Base-by-base conservation (phyloP, 2,113 vertebrate genomes). In the Zosterops borbonicus region DNA sequence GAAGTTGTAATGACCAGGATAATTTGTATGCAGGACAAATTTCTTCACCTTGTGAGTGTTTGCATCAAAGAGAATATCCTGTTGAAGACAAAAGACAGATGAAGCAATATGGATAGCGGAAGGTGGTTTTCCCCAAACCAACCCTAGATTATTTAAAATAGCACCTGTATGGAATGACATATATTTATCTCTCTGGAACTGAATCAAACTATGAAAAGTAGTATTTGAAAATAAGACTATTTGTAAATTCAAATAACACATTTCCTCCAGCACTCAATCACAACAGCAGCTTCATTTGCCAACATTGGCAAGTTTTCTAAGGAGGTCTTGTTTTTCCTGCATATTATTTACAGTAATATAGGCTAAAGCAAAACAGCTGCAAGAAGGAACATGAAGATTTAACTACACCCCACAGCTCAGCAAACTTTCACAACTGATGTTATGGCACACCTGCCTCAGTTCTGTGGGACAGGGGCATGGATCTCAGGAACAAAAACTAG, bases 31-130 rank as follows among this genome's bases (percentile, higher is more conserved):
- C 68, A 99, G 98, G 93, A 99, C 99, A 98, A 99, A 99, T 97
- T 99, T 99, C 98, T 99, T 99, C 81, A 99, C 99, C 97, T 99
- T 98, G 97, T 99, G 99, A 95, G 98, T 99, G 80, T 99, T 99
- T 24, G 99, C 99, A 95, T 99, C 99, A 97, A 99, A 99, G 82
- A 99, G 98, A 98, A 99, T 99, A 86, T 99, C 99, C 99, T 99
- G 83, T 75, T 41, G 49, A 89, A 91, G 21, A 37, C 62, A 83
- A 90, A 9, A 84, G 29, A 64, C 23, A 67, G 11, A 47, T 65
- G 29, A 92, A 91, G 49, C 27, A n/a, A 56, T 27, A 1, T 44
- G 52, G 31, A 42, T 3, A 68, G 22, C 64, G 17, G 19, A 84
- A 85, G 27, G 14, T n/a, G n/a, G 39, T 18, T 21, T 87, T 90